These are phyloP conservation scores for Anabacerthia variegaticeps DNA, from an alignment of 2,797 vertebrate species.

Conservation along the genomic window DNA sequence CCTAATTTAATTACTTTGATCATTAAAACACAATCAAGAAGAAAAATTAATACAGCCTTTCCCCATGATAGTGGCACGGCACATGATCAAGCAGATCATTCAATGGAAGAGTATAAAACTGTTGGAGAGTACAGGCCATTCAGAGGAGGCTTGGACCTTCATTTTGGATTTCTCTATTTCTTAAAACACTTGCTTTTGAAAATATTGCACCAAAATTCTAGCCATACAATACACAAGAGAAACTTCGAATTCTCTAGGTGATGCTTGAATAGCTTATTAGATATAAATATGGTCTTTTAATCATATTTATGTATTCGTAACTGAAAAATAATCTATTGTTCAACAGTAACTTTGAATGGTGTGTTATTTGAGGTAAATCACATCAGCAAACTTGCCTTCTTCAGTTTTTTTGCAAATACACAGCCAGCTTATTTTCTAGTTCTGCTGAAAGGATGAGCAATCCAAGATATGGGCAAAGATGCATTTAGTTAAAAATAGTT, in stretches of 20 bases:
- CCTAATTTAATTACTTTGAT: neutral
- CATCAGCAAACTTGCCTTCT: neutral
- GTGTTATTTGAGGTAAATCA: neutral
- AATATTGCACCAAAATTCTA: neutral
- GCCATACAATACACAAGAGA: neutral
- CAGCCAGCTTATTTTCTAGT: neutral
- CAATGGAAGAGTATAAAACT: neutral
- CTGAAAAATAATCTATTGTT: neutral
- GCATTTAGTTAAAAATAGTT: neutral
- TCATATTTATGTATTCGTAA: neutral
- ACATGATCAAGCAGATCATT: neutral
- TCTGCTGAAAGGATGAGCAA: neutral
- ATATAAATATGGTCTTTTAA: neutral
- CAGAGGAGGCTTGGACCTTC: neutral
- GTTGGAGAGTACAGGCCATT: neutral
- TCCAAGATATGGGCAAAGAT: neutral
- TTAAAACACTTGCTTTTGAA: neutral
- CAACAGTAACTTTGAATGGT: neutral
- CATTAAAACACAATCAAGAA: neutral
- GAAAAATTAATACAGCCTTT: neutral
- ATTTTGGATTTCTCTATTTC: neutral
- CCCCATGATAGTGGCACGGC: neutral
- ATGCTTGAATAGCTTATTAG: neutral
- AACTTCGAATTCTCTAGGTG: neutral
- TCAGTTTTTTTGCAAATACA: neutral